Conservation (phyloP, 2,113 vertebrate species). For the Leiothrix lutea region DNA sequence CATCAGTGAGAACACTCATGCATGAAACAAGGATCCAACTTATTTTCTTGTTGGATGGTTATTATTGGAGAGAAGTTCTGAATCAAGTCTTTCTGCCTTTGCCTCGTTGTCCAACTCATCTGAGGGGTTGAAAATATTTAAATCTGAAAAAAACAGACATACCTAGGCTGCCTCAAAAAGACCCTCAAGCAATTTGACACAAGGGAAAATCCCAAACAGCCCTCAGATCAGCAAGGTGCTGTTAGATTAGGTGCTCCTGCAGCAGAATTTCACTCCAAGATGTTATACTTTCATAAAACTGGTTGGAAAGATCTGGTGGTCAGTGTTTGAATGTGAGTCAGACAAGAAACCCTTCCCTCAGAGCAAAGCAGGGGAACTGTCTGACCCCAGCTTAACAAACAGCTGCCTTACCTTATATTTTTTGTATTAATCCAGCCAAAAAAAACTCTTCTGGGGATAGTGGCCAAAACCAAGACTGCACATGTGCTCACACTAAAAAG, state of each 20-base stretch:
- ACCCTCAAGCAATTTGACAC: background rate
- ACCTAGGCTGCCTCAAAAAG: background rate
- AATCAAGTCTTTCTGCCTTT: background rate
- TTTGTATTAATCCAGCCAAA: background rate
- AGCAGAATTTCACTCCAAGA: background rate
- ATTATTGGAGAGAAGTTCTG: background rate
- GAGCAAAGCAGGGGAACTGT: background rate
- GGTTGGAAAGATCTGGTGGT: background rate
- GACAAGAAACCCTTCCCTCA: background rate
- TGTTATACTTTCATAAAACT: background rate
- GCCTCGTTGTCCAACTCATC: background rate
- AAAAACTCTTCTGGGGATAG: background rate
- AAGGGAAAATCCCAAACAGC: background rate
- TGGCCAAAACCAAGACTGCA: background rate
- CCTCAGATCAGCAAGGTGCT: background rate
- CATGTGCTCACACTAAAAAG: background rate
- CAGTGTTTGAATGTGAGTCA: too few species aligned
- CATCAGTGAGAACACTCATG: background rate
- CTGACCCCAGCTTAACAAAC: background rate
- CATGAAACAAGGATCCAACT: background rate
- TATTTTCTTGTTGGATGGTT: background rate
- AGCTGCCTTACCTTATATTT: rapidly evolving
- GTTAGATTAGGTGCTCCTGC: background rate
- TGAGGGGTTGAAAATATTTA: background rate
- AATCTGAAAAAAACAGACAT: background rate